These are phyloP conservation scores for Empis stercorea DNA, from an alignment of 2,888 invertebrate genomes.

Conservation along the genomic window DNA sequence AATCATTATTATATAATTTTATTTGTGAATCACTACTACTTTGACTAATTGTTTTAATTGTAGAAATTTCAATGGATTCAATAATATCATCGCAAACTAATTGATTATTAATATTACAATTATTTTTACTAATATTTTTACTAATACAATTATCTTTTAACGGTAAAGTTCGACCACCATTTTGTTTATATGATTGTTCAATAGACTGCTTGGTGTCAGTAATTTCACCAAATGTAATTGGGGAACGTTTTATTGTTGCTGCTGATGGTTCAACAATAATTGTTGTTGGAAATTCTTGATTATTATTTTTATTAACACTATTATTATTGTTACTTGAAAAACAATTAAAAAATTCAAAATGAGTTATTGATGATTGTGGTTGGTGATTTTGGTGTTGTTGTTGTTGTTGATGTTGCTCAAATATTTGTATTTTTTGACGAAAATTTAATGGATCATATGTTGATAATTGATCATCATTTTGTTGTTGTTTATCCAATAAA, in stretches of 20 bases:
- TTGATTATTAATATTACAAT: too few relatives aligned
- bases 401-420: slow-evolving; percentile 15
- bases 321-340: slow-evolving; percentile 14
- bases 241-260: slow-evolving; percentile 8
- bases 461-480: neutral
- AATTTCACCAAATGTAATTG: neutral
- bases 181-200: too few relatives aligned
- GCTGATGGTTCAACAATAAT: neutral
- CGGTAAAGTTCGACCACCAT: too few relatives aligned
- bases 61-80: neutral
- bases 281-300: too few relatives aligned
- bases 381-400: slow-evolving; percentile 9
- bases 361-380: neutral
- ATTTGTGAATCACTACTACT: neutral
- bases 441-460: slow-evolving; percentile 21
- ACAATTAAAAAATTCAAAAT: slow-evolving; percentile 22
- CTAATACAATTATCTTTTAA: too few relatives aligned
- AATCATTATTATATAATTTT: neutral
- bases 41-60: neutral
- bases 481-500: neutral
- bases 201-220: slow-evolving; percentile 3
- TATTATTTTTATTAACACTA: slow-evolving; percentile 4
- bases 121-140: too few relatives aligned
- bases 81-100: neutral
- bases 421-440: slow-evolving; percentile 20